Evolutionary conservation across 1,140 invertebrate species (phyloP).

Genomic region (Drosophila insularis): DNA sequence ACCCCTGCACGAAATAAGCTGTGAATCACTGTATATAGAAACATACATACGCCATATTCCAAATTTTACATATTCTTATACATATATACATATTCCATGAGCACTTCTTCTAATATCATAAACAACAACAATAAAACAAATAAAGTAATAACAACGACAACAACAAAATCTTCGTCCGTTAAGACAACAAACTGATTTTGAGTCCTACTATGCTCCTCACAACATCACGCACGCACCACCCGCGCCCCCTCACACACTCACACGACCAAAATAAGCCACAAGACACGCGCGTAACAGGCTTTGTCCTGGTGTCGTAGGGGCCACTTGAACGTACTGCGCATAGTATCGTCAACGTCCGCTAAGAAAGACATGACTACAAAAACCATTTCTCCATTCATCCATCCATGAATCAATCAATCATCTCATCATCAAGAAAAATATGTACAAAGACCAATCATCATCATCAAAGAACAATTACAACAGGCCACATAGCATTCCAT

Average conservation of each 20-base stretch:
- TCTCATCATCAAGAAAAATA: background rate
- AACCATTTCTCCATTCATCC: background rate
- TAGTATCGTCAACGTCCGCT: too few species aligned
- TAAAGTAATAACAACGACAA: conserved; percentile 14
- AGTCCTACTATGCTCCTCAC: background rate
- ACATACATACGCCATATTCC: too few species aligned
- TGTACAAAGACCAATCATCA: conserved; percentile 1
- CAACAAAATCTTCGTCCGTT: background rate
- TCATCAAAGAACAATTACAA: background rate
- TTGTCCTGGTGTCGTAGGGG: too few species aligned
- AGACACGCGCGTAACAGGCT: too few species aligned
- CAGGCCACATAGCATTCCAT: background rate
- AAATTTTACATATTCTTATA: too few species aligned
- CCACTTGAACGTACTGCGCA: too few species aligned
- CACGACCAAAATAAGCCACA: background rate
- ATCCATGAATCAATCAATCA: background rate
- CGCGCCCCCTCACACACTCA: background rate
- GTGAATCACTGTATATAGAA: too few species aligned
- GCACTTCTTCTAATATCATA: background rate
- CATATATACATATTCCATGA: too few species aligned
- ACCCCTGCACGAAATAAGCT: too few species aligned
- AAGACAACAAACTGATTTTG: conserved; percentile 7
- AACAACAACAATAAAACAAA: conserved; percentile 9
- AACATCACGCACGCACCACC: background rate
- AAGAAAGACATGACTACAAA: background rate